phyloP scores from a whole-genome alignment of 2,888 invertebrate species.

The Aspidiotus rigidus region DNA sequence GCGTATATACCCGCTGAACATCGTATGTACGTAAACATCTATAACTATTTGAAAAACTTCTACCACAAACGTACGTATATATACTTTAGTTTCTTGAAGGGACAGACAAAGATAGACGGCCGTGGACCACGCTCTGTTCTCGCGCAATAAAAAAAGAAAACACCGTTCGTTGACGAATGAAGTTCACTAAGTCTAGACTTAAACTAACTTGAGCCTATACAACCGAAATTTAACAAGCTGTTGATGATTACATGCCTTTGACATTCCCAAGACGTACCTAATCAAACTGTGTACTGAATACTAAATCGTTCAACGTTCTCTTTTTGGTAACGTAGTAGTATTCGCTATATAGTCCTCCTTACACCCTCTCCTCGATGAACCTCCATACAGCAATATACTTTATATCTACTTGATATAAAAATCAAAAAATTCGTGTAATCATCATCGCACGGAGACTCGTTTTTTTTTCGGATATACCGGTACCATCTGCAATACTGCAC shows the following conservation, averaged over 20 bases:
- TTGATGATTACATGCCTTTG: slow-evolving; percentile 33
- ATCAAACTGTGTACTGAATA: slow-evolving; percentile 32
- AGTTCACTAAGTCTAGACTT: slow-evolving; percentile 33
- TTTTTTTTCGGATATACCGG: no score
- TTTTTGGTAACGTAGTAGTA: slow-evolving; percentile 26
- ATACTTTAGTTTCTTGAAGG: slow-evolving; percentile 11
- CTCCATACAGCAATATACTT: no score
- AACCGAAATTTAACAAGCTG: slow-evolving; percentile 33
- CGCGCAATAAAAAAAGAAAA: background rate
- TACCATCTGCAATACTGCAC: no score
- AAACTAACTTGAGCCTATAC: slow-evolving; percentile 31
- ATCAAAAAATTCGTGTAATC: no score
- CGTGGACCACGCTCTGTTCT: background rate
- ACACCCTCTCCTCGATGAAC: background rate
- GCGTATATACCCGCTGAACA: slow-evolving; percentile 4
- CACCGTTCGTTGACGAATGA: slow-evolving; percentile 26
- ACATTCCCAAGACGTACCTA: slow-evolving; percentile 33
- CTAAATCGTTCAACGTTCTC: slow-evolving; percentile 29
- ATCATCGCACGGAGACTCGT: no score
- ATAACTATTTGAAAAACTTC: slow-evolving; percentile 10
- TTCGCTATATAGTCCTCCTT: slow-evolving; percentile 9
- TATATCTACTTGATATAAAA: no score
- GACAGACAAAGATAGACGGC: background rate
- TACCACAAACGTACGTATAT: background rate
- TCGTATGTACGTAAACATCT: background rate